Evolutionary conservation across 2,113 vertebrate genomes (phyloP).

Genomic region (Gymnorhina tibicen): DNA sequence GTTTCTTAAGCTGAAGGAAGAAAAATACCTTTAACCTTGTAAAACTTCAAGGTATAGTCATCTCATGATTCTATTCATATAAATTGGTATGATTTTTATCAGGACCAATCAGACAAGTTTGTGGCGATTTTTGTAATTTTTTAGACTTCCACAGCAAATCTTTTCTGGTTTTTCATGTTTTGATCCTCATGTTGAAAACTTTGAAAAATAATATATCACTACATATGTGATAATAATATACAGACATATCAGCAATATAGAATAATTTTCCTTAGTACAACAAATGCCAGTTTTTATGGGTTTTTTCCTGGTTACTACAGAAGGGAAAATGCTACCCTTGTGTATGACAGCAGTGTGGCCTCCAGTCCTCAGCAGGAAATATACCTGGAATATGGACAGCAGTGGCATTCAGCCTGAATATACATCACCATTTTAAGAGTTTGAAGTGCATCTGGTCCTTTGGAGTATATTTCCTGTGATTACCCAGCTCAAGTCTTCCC

Average conservation of each 20-base stretch:
- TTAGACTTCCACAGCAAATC: slow-evolving; percentile 2
- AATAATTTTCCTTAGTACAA: slow-evolving; percentile 34
- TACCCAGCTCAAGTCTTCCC: slow-evolving; percentile 65
- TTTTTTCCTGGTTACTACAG: slow-evolving; percentile 17
- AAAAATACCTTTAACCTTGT: neutral
- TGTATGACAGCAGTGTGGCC: slow-evolving; percentile 19
- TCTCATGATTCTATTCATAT: neutral
- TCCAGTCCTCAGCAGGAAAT: slow-evolving; percentile 54
- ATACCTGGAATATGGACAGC: slow-evolving; percentile 58
- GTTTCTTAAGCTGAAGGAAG: neutral
- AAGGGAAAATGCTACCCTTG: slow-evolving; percentile 10
- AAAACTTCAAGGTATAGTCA: neutral
- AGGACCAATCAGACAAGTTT: neutral
- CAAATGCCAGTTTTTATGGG: slow-evolving; percentile 34
- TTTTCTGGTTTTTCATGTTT: slow-evolving; percentile 23
- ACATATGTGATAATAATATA: neutral
- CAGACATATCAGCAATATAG: neutral
- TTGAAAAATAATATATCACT: slow-evolving; percentile 23
- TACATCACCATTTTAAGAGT: slow-evolving; percentile 58
- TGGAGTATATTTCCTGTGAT: slow-evolving; percentile 63
- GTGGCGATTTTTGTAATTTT: neutral
- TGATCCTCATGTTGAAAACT: slow-evolving; percentile 44
- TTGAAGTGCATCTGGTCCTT: slow-evolving; percentile 68
- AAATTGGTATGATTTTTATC: neutral
- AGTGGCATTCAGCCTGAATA: slow-evolving; percentile 60